Evolutionary conservation across 1,140 invertebrate genomes (phyloP).

Genomic region (Drosophila nebulosa): DNA sequence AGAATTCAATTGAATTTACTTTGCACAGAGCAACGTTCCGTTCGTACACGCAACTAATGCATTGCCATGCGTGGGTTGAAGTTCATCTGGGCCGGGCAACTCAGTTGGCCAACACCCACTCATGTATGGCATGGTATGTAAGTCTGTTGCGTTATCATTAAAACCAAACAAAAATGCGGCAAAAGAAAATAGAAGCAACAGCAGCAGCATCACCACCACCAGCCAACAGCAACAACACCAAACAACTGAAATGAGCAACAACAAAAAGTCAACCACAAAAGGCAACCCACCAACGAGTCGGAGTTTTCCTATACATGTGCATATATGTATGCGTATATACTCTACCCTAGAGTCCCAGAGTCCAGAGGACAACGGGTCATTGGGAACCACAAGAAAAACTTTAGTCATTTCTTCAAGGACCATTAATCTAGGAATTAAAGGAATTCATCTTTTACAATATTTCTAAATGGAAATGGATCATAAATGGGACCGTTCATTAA

Average conservation of each 20-base stretch:
- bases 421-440: too few relatives aligned
- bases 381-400: neutral
- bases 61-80: conserved; percentile 25
- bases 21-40: conserved; percentile 61
- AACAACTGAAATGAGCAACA: conserved; percentile 31
- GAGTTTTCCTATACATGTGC: conserved; percentile 28
- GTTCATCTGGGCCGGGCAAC: neutral
- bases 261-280: conserved; percentile 72
- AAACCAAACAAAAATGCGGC: conserved; percentile 67
- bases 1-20: conserved; percentile 77
- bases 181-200: conserved; percentile 68
- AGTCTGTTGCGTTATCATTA: conserved; percentile 72
- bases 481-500: too few relatives aligned
- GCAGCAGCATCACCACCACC: conserved; percentile 19
- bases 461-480: too few relatives aligned
- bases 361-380: neutral
- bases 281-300: conserved; percentile 57
- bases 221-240: neutral
- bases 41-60: conserved; percentile 50
- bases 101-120: neutral
- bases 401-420: neutral
- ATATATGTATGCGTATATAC: too few relatives aligned
- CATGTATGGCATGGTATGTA: conserved; percentile 19
- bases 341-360: neutral
- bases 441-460: too few relatives aligned